phyloP scores from a whole-genome alignment of 2,888 invertebrate species.

The Trisateles emortualis region DNA sequence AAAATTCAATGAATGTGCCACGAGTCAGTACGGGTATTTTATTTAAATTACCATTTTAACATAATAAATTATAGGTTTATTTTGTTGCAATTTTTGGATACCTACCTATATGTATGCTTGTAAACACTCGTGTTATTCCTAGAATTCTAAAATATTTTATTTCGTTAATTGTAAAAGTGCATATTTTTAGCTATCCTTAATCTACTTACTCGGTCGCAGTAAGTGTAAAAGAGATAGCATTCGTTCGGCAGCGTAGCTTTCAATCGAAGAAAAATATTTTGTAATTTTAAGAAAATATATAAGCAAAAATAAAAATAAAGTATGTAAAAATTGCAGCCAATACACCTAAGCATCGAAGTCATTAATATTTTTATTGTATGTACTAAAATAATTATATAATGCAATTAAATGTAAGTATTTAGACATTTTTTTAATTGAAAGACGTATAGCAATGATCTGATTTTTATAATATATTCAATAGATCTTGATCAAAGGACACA shows the following conservation, averaged over 20 bases:
- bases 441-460: conserved; percentile 71
- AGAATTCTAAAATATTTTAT: conserved; percentile 20
- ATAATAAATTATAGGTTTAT: conserved; percentile 41
- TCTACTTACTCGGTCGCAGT: conserved; percentile 63
- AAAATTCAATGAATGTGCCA: conserved; percentile 73
- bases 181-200: conserved; percentile 54
- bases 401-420: conserved; percentile 50
- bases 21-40: conserved; percentile 80
- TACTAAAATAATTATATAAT: conserved; percentile 48
- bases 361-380: conserved; percentile 55
- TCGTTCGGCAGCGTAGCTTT: conserved; percentile 43
- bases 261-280: conserved; percentile 12
- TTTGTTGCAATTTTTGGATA: conserved; percentile 31
- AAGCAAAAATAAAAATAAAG: conserved; percentile 1
- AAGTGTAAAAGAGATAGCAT: conserved; percentile 57
- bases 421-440: conserved; percentile 46
- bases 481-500: conserved; percentile 58
- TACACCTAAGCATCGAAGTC: conserved; percentile 58
- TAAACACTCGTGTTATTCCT: conserved; percentile 2
- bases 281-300: conserved; percentile 9
- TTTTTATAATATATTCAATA: conserved; percentile 58
- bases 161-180: conserved; percentile 14
- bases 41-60: conserved; percentile 60
- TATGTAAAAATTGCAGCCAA: conserved; percentile 34
- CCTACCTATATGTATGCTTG: conserved; percentile 8